Evolutionary conservation across 2,888 invertebrate species (phyloP), one percentile per base, ranked within the genome.

Genomic region (Tipula vernalis): DNA sequence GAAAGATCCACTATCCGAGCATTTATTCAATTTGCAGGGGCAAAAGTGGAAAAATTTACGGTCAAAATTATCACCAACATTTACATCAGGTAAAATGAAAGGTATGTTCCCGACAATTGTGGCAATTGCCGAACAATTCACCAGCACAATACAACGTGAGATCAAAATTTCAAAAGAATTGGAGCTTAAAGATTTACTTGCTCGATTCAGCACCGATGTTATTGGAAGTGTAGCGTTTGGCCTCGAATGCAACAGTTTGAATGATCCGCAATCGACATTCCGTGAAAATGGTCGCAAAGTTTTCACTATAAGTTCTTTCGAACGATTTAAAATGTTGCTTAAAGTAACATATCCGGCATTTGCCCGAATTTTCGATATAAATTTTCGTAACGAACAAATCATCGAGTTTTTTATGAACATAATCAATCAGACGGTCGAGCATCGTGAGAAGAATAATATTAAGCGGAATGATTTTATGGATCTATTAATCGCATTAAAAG

Each of bases 21-120:
- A 90, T 87, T 87, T 91, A 42, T 88, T 90, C 86, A 87, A 88
- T 47, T 83, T 89, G 83, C 89, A 89, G 3, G 91, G 90, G n/a
- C 88, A 89, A 6, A 89, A 90, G 57, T 93, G 93, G 93, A 91
- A 90, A 87, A 88, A 89, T 0, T 89, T 93, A 88, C 89, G 93
- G 2, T 88, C 90, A 1, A 92, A 92, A 44, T 87, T 93, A 5
- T 91, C 92, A 0, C 91, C 93, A 1, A 92, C 92, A 0, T 93
- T 93, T 87, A 92, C 92, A 0, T 91, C 92, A 0, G 92, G 92
- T 5, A 93, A 92, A 89, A 92, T 93, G 90, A 92, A 92, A 88
- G 89, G 88, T 85, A 92, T 93, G 92, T 92, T 91, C 87, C 89
- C 90, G 5, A 90, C 89, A 0, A 88, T 92, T 51, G 88, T 89